These are phyloP conservation scores for Hipposideros armiger DNA, from an alignment of 2,113 vertebrate species.

Conservation along the genomic window DNA sequence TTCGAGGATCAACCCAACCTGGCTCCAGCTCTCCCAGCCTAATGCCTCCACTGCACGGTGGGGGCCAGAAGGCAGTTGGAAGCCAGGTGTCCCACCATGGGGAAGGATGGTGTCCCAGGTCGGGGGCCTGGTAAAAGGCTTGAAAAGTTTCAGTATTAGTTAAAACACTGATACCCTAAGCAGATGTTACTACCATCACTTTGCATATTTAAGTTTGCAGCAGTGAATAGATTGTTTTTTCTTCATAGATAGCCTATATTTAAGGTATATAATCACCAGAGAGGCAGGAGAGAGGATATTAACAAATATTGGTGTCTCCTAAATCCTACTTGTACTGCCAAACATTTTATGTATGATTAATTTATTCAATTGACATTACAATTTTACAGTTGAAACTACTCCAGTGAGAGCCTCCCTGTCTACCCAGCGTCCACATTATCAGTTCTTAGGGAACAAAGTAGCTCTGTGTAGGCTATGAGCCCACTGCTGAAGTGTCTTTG, in stretches of 20 bases:
- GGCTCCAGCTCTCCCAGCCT: background rate
- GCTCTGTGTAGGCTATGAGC: background rate
- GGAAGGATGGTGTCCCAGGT: background rate
- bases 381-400: constrained; percentile 10
- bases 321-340: background rate
- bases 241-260: background rate
- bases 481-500: background rate
- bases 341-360: constrained; percentile 31
- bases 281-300: background rate
- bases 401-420: background rate
- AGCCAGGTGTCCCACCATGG: background rate
- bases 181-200: background rate
- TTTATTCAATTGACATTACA: background rate
- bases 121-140: background rate
- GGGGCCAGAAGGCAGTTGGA: background rate
- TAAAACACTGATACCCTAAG: background rate
- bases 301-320: background rate
- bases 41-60: background rate
- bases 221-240: background rate
- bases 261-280: background rate
- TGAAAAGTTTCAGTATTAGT: background rate
- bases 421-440: background rate
- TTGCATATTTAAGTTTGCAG: background rate
- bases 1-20: background rate
- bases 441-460: background rate